Conservation (phyloP, 1,140 invertebrate species). For the Mesaphorura yosii region DNA sequence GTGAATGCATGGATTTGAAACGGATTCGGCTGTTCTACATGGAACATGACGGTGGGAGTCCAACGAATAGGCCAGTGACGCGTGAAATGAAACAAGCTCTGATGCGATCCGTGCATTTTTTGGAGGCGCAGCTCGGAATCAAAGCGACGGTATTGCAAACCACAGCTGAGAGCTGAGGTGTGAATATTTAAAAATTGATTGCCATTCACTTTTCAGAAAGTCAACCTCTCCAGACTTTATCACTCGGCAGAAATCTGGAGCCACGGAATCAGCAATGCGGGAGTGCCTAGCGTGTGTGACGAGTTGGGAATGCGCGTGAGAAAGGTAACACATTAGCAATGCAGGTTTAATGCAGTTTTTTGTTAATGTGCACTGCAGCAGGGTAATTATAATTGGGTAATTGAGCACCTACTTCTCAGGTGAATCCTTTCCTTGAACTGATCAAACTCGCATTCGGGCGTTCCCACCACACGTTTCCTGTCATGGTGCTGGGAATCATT, state of each 20-base stretch:
- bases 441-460: slow-evolving; percentile 56
- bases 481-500: slow-evolving; percentile 56
- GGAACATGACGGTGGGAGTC: slow-evolving; percentile 63
- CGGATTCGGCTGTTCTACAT: slow-evolving; percentile 63
- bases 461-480: slow-evolving; percentile 77
- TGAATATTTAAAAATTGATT: slow-evolving; percentile 35
- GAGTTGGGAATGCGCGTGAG: slow-evolving; percentile 47
- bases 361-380: background rate
- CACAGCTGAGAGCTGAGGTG: background rate
- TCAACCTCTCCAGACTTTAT: slow-evolving; percentile 29
- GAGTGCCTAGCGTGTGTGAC: slow-evolving; percentile 49
- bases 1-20: slow-evolving; percentile 41
- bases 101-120: slow-evolving; percentile 44
- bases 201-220: slow-evolving; percentile 19
- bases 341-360: too few relatives aligned
- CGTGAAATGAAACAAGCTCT: slow-evolving; percentile 59
- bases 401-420: slow-evolving; percentile 37
- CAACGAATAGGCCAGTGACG: slow-evolving; percentile 60
- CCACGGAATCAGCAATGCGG: slow-evolving; percentile 29
- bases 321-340: slow-evolving; percentile 33
- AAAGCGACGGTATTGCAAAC: background rate
- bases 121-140: slow-evolving; percentile 32
- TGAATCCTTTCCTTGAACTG: slow-evolving; percentile 53
- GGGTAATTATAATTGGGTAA: background rate
- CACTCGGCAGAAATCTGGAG: slow-evolving; percentile 33